These are phyloP conservation scores for Taxidea taxus DNA, from an alignment of 2,113 vertebrate genomes.

Conservation along the genomic window DNA sequence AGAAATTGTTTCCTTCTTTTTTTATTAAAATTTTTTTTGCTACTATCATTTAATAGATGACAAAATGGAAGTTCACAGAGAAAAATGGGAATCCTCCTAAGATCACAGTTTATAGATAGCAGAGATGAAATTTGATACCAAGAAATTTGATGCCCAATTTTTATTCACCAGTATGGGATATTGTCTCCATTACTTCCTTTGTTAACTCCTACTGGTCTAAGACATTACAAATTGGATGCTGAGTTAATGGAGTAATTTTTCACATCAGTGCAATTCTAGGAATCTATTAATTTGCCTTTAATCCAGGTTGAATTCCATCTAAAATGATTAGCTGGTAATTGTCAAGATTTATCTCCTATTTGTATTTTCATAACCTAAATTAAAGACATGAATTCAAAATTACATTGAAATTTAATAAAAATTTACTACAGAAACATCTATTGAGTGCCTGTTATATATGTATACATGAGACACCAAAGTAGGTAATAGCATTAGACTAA, in stretches of 20 bases:
- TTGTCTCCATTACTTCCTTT: neutral
- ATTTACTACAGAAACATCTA: neutral
- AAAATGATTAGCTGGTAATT: neutral
- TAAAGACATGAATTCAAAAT: neutral
- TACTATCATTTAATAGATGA: neutral
- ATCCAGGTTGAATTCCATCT: neutral
- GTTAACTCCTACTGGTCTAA: neutral
- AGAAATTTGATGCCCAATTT: neutral
- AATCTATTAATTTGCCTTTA: neutral
- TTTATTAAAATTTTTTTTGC: neutral
- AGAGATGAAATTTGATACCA: neutral
- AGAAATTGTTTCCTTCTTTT: slow-evolving; percentile 10
- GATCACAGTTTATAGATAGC: neutral
- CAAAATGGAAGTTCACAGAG: neutral
- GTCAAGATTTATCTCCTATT: neutral
- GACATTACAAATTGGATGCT: neutral
- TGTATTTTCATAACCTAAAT: slow-evolving; percentile 11
- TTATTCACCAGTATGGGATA: neutral
- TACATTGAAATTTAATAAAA: neutral
- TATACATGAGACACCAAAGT: neutral
- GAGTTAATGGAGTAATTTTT: neutral
- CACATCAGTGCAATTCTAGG: neutral
- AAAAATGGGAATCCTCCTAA: neutral
- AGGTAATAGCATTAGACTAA: neutral
- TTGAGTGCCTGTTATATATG: neutral